phyloP scores from a whole-genome alignment of 2,113 vertebrate species.

The Pituophis catenifer region DNA sequence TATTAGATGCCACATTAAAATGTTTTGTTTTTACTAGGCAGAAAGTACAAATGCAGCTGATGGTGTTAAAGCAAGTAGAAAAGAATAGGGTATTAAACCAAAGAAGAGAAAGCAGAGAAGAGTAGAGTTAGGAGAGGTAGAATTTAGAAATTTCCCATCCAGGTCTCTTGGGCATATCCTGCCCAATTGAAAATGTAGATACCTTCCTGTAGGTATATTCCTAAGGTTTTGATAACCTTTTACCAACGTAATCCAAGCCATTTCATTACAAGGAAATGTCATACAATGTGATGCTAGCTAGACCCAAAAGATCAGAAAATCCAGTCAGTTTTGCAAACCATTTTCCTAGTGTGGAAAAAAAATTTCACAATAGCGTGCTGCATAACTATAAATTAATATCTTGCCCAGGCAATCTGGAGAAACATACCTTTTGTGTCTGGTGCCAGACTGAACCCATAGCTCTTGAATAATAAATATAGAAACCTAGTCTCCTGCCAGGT shows the following conservation, averaged over 20 bases:
- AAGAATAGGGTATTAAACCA: not conserved
- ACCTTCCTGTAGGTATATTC: not conserved
- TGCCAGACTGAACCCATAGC: not conserved
- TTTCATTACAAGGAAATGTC: not conserved
- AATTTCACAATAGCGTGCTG: not conserved
- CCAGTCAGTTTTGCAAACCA: not conserved
- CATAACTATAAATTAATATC: not conserved
- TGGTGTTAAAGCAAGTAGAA: not conserved
- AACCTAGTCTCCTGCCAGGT: not conserved
- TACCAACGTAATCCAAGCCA: not conserved
- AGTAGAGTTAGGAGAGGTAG: not conserved
- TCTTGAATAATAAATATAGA: not conserved
- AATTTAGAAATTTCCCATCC: not conserved
- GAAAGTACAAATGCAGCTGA: not conserved
- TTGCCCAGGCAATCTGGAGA: not conserved
- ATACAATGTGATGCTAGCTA: not conserved
- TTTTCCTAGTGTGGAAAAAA: not conserved
- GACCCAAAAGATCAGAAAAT: not conserved
- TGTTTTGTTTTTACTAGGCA: not conserved
- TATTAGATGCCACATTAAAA: not conserved
- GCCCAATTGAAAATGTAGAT: not conserved
- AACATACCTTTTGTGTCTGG: not conserved
- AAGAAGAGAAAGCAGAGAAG: not conserved
- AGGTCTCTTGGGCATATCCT: not conserved
- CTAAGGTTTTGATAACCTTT: conserved; percentile 1